Percentiles rank a stretch among this genome's conserved stretches.
Evolutionary conservation across 2,797 vertebrate species (phyloP).

Genomic region (Microctenopoma steveboyesi): DNA sequence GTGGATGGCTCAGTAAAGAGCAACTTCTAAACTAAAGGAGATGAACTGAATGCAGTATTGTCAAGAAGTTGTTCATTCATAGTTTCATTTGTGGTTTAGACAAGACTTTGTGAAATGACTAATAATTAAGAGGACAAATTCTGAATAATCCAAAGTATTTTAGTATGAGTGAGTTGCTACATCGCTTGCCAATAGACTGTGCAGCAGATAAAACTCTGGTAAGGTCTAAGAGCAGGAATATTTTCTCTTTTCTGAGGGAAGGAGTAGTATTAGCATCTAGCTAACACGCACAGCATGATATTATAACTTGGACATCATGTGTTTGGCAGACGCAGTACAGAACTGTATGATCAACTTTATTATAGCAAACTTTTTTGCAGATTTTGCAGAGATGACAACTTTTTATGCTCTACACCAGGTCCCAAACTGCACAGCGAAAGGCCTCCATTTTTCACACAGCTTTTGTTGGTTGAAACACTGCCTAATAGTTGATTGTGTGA

Average conservation of each 20-base stretch:
- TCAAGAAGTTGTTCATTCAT: too few species aligned
- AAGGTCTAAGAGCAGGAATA: neutral
- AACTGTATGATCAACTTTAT: neutral
- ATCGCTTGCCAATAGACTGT: constrained; percentile 3
- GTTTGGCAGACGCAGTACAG: neutral
- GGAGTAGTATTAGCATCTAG: neutral
- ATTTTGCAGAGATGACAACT: neutral
- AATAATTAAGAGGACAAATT: neutral
- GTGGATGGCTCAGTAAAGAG: too few species aligned
- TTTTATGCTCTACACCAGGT: neutral
- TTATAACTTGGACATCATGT: neutral
- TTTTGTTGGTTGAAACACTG: neutral
- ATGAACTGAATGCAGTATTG: too few species aligned
- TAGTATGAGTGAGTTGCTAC: neutral
- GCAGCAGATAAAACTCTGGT: neutral
- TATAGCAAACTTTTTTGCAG: neutral
- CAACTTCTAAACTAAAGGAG: too few species aligned
- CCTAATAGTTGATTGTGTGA: neutral
- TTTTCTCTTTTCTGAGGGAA: neutral
- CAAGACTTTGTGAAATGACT: neutral
- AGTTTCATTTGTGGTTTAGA: neutral
- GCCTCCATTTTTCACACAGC: neutral
- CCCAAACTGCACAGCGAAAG: neutral
- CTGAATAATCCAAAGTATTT: too few species aligned
- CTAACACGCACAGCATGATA: neutral